Evolutionary conservation across 2,888 invertebrate species (phyloP), one percentile per base, ranked within the genome.

Genomic region (Agapostemon virescens): DNA sequence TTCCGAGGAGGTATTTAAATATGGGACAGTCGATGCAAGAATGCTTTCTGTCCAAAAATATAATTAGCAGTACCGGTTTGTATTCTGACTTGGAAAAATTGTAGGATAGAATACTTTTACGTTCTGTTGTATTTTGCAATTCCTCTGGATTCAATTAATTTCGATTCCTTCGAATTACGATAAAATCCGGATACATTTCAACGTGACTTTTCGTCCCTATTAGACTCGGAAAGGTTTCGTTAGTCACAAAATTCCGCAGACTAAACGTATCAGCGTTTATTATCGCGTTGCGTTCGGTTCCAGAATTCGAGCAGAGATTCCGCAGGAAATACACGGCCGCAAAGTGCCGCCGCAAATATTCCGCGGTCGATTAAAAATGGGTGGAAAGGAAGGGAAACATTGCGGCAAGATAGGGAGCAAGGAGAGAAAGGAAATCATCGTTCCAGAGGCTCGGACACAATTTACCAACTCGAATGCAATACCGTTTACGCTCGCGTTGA

Each of bases 401-500:
- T 20, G 15, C 33, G 30, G 17, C 9, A 7, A 30, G 58, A 58
- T 13, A 30, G 17, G 11, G 20, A 33, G n/a, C n/a, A 1, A 9
- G 17, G 7, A 3, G 20, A 33, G 20, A 20, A 61, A 33, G 30
- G 9, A 61, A 61, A 61, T 33, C 20, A 33, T 33, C 33, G 61
- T 63, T 36, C 11, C 20, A n/a, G 49, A 49, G 20, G 26, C 33
- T n/a, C 20, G 33, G 20, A 63, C 33, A 5, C 20, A 63, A 36
- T 63, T 36, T 36, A 36, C 11, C 33, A 36, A 36, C 61, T 63
- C 61, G 33, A 36, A 63, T 17, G 58, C 58, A 38, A 23, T 38
- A 23, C 40, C 26, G 66, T 40, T 66, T 66, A 40, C 40, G 23
- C 7, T 26, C n/a, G 9, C n/a, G 66, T 66, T 66, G 66, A 66